Percentiles rank a stretch among this genome's conserved stretches.
Evolutionary conservation across 1,140 invertebrate species (phyloP).

Genomic region (Sitobion miscanthi): DNA sequence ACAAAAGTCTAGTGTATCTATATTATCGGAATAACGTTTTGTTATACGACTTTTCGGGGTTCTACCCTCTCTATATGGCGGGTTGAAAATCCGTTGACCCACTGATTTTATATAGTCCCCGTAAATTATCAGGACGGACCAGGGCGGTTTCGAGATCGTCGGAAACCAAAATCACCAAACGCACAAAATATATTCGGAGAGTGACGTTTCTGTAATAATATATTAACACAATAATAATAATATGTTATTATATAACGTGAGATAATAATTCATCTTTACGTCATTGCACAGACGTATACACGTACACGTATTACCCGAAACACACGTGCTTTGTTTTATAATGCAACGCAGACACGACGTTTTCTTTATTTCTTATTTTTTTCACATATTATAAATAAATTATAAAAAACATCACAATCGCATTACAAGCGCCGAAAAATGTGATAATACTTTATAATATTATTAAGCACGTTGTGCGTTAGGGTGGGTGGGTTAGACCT

Average conservation of each 20-base stretch:
- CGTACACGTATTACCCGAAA: background rate
- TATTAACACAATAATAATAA: background rate
- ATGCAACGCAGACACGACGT: background rate
- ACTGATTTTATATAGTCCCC: background rate
- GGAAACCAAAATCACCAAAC: background rate
- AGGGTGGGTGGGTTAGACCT: background rate
- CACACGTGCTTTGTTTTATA: background rate
- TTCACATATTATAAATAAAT: background rate
- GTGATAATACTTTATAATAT: background rate
- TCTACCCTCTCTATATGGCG: background rate
- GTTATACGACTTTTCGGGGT: background rate
- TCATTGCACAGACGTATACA: background rate
- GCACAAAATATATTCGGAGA: background rate
- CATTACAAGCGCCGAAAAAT: background rate
- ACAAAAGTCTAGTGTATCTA: too few relatives aligned
- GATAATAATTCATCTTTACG: background rate
- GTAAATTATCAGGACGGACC: background rate
- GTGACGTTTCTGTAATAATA: background rate
- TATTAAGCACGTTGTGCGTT: background rate
- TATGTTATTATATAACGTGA: background rate
- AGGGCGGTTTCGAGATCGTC: background rate
- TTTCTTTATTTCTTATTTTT: background rate
- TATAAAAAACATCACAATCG: background rate
- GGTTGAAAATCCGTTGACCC: background rate
- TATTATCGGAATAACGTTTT: background rate